phyloP scores from a whole-genome alignment of 2,888 invertebrate genomes.

The Rotaria sp. region DNA sequence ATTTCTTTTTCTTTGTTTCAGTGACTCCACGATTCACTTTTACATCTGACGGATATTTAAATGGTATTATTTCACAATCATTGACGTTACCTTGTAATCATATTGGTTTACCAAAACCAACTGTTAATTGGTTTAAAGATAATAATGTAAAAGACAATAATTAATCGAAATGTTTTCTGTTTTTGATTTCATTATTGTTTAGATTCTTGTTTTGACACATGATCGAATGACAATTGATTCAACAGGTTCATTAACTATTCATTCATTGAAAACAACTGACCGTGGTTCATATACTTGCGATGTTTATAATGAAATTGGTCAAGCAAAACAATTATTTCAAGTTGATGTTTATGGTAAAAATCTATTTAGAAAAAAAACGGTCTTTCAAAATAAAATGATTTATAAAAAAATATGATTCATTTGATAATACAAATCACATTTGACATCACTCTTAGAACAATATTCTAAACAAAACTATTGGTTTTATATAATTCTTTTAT shows the following conservation, averaged over 20 bases:
- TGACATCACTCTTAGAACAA: too few relatives aligned
- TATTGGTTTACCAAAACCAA: constrained; percentile 13
- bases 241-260: background rate
- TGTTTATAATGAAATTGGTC: background rate
- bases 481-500: too few relatives aligned
- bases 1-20: background rate
- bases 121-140: background rate
- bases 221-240: background rate
- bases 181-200: background rate
- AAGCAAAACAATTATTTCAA: constrained; percentile 45
- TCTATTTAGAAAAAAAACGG: too few relatives aligned
- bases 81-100: background rate
- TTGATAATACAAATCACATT: too few relatives aligned
- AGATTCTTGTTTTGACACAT: background rate
- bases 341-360: constrained; percentile 46
- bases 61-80: background rate
- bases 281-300: background rate
- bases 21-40: background rate
- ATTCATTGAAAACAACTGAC: background rate
- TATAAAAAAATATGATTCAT: too few relatives aligned
- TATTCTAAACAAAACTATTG: too few relatives aligned
- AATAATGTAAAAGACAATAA: background rate
- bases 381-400: too few relatives aligned
- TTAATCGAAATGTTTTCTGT: background rate
- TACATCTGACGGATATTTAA: background rate